phyloP scores from a whole-genome alignment of 30 jellyfish, hydroid and myxozoan genomes.

The Hydra vulgaris region DNA sequence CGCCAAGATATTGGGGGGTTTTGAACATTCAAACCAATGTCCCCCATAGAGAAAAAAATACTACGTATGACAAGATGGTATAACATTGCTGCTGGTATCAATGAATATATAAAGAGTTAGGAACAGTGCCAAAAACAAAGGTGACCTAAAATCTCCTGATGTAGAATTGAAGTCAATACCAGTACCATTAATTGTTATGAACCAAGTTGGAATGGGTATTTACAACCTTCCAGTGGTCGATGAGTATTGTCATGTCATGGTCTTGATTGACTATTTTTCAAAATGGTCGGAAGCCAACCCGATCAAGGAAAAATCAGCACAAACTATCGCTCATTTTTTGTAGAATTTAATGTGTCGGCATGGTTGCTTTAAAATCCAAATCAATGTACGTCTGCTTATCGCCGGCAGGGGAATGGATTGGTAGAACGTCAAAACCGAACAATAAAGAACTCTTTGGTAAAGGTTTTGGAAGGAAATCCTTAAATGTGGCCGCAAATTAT shows the following conservation, averaged over 20 bases:
- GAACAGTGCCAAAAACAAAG: slow-evolving; percentile 27
- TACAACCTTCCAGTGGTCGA: slow-evolving; percentile 30
- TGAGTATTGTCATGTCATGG: slow-evolving; percentile 35
- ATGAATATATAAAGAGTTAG: slow-evolving; percentile 1
- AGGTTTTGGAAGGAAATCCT: slow-evolving; percentile 7
- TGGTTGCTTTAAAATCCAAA: slow-evolving; percentile 37
- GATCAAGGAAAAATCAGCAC: slow-evolving; percentile 20
- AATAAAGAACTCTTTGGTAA: slow-evolving; percentile 4
- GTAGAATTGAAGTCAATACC: slow-evolving; percentile 22
- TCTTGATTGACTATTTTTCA: slow-evolving; percentile 37
- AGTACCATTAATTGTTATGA: slow-evolving; percentile 19
- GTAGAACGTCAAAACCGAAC: slow-evolving; percentile 3
- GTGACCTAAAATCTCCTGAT: neutral
- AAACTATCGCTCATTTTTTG: slow-evolving; percentile 39
- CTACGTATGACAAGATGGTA: slow-evolving; percentile 24
- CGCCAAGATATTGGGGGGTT: slow-evolving; percentile 22
- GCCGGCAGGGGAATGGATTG: slow-evolving; percentile 51
- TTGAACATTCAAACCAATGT: slow-evolving; percentile 21
- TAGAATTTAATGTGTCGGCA: slow-evolving; percentile 31
- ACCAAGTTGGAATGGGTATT: slow-evolving; percentile 24
- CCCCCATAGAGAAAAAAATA: slow-evolving; percentile 1
- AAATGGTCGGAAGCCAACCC: slow-evolving; percentile 56
- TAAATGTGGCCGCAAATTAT: slow-evolving; percentile 5
- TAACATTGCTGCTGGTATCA: slow-evolving; percentile 9
- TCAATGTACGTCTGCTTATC: slow-evolving; percentile 51